Conservation (phyloP, 2,113 vertebrate genomes). For the Junco hyemalis region DNA sequence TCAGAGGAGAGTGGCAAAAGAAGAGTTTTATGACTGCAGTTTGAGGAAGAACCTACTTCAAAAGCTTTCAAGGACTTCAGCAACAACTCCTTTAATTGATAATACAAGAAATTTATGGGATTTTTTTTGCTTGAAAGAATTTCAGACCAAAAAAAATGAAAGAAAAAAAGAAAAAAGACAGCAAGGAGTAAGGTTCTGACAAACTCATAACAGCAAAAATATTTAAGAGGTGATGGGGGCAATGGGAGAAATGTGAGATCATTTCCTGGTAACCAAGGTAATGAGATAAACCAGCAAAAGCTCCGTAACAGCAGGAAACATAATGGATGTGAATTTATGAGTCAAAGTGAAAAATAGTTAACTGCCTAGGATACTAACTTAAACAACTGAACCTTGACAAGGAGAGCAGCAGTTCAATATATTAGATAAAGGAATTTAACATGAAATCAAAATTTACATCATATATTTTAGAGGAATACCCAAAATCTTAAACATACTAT, state of each 20-base stretch:
- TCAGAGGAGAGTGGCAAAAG: not conserved
- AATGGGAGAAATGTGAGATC: not conserved
- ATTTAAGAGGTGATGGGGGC: not conserved
- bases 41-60: not conserved
- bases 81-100: not conserved
- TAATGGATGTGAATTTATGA: not conserved
- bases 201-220: not conserved
- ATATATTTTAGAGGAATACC: not conserved
- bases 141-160: not conserved
- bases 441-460: not conserved
- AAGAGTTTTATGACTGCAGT: not conserved
- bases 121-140: not conserved
- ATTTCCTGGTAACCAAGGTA: not conserved
- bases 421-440: not conserved
- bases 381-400: not conserved
- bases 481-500: not conserved
- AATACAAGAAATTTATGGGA: not conserved
- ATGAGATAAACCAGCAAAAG: not conserved
- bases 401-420: not conserved
- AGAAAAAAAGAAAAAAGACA: not conserved
- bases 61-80: not conserved
- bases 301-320: not conserved
- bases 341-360: not conserved
- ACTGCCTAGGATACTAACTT: not conserved
- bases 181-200: not conserved